These are phyloP conservation scores for Argyrosomus japonicus DNA, from an alignment of 2,113 vertebrate species.

Conservation along the genomic window DNA sequence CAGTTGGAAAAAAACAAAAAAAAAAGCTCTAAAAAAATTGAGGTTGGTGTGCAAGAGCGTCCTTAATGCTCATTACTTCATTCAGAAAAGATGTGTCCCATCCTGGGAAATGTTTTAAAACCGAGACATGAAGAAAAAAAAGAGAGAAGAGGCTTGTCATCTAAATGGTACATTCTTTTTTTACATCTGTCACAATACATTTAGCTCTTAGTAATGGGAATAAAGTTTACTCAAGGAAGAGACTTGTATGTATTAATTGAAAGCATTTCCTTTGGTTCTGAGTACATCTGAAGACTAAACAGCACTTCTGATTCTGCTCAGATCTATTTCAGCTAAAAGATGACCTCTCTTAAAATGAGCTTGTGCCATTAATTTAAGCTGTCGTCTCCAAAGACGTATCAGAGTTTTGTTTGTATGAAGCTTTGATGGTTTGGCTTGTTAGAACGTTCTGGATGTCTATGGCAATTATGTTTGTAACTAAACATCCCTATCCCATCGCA, in stretches of 20 bases:
- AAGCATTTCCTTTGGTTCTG: constrained; percentile 51
- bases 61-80: constrained; percentile 71
- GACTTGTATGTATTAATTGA: constrained; percentile 25
- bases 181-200: constrained; percentile 43
- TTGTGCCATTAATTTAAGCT: constrained; percentile 41
- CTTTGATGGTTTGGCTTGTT: constrained; percentile 47
- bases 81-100: constrained; percentile 70
- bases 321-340: constrained; percentile 36
- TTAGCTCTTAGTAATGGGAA: constrained; percentile 47
- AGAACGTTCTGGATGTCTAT: constrained; percentile 19
- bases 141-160: constrained; percentile 31
- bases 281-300: constrained; percentile 50
- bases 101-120: constrained; percentile 67
- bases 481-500: constrained; percentile 10
- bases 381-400: constrained; percentile 18
- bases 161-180: constrained; percentile 41
- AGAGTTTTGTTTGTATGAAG: constrained; percentile 49
- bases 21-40: constrained; percentile 23
- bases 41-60: constrained; percentile 34
- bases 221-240: constrained; percentile 49
- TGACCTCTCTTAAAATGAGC: constrained; percentile 40
- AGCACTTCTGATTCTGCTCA: constrained; percentile 49
- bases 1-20: not conserved
- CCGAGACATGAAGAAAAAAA: constrained; percentile 22
- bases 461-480: constrained; percentile 19